Evolutionary conservation across 2,113 vertebrate genomes (phyloP).

Genomic region (Toxostoma redivivum): DNA sequence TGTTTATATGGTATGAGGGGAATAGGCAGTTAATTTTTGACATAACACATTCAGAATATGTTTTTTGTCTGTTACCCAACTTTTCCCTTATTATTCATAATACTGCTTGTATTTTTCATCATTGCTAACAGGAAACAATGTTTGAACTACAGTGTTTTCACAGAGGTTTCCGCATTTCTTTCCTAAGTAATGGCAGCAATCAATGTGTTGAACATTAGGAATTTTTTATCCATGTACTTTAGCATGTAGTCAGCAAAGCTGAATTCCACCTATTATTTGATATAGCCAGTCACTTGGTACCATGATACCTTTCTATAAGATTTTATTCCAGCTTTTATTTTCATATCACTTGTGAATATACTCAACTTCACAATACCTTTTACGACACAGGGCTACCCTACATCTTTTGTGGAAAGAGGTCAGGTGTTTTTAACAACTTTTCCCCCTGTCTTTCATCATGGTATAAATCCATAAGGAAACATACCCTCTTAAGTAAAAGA

Average conservation of each 20-base stretch:
- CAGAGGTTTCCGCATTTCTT: neutral
- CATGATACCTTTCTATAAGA: neutral
- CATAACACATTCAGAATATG: neutral
- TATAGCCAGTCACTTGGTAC: neutral
- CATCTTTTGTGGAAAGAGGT: neutral
- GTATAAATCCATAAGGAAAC: neutral
- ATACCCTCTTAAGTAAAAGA: neutral
- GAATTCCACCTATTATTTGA: neutral
- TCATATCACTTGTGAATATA: neutral
- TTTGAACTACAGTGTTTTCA: neutral
- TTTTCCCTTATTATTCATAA: neutral
- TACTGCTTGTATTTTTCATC: neutral
- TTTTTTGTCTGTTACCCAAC: neutral
- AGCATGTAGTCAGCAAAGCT: neutral
- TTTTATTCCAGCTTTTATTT: neutral
- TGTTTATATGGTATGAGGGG: neutral
- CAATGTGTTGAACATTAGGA: neutral
- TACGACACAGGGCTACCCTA: neutral
- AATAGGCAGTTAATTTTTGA: neutral
- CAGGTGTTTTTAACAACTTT: neutral
- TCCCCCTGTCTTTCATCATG: neutral
- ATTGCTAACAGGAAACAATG: neutral
- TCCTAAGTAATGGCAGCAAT: neutral
- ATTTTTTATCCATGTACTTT: neutral
- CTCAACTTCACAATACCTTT: neutral